Base-by-base conservation (phyloP, 2,888 invertebrate species). In the Troides helena region DNA sequence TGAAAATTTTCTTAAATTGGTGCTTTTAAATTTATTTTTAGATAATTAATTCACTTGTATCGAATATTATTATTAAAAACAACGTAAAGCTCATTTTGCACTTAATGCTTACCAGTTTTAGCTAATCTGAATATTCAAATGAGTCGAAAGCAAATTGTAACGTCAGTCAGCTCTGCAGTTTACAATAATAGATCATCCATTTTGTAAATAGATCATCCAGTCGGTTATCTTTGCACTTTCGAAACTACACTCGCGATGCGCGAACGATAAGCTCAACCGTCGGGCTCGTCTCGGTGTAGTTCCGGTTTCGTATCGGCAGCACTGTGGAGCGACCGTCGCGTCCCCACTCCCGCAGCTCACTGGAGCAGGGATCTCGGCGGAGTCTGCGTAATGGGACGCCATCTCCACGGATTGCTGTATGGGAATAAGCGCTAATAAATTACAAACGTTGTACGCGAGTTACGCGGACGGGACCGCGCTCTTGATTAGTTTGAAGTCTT, bases 341-440 rank as follows among this genome's bases (percentile, higher is more conserved):
- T 83, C 78, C 85, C 82, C 85, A 80, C 83, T 86, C 87, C 84
- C 83, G 85, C 79, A 81, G 83, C 86, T 85, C 85, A 92, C 92
- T 92, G 90, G 87, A 88, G 86, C 87, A 84, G 85, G 84, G 86
- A 89, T 90, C 90, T 88, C 85, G 73, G 80, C 88, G 90, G 92
- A 92, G 92, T 92, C 92, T 92, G 92, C 92, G 92, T 92, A 92
- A 88, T 91, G 84, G 90, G 82, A 86, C 88, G 84, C 83, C 84
- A 90, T 91, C 90, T 88, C 89, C 88, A 89, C 90, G 91, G 90
- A 90, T 90, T 90, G 88, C 87, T 90, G 85, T 91, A 89, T 88
- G 88, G 87, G 92, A 90, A 92, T 92, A 90, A 92, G 88, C 84
- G 88, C 87, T 92, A 90, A 91, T 92, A 92, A 92, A 92, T 92